Percentiles rank a stretch among this genome's conserved stretches.
Evolutionary conservation across 2,888 invertebrate species (phyloP).

Genomic region (Tipula lateralis): DNA sequence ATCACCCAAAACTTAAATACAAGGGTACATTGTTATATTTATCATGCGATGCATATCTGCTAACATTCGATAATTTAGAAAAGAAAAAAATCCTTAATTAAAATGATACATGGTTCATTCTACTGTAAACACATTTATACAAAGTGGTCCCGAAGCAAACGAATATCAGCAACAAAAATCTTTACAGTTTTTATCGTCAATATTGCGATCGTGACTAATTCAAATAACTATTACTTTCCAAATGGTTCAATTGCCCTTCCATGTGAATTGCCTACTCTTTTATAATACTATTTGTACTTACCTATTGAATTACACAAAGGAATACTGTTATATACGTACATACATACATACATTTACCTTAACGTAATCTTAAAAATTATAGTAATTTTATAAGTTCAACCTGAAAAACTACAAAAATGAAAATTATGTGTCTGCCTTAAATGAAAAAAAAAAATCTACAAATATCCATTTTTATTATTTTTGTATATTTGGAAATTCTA

Average conservation of each 20-base stretch:
- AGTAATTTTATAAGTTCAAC: constrained; percentile 13
- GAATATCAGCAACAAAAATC: background rate
- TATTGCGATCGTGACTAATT: constrained; percentile 14
- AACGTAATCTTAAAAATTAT: constrained; percentile 24
- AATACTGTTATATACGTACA: background rate
- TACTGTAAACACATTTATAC: background rate
- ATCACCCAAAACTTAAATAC: background rate
- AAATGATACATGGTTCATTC: background rate
- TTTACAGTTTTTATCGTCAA: background rate
- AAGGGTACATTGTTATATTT: background rate
- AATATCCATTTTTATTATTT: background rate
- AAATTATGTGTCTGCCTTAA: constrained; percentile 4
- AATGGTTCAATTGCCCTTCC: background rate
- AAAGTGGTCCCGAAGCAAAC: background rate
- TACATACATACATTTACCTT: background rate
- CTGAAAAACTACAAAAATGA: background rate
- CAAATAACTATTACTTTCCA: background rate
- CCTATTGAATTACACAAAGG: background rate
- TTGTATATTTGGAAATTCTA: background rate
- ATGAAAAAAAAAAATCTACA: background rate
- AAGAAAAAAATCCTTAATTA: background rate
- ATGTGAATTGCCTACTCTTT: background rate
- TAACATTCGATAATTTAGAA: background rate
- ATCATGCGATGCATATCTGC: background rate
- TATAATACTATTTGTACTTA: background rate